A percentile compares a stretch with the other conserved stretches of the same genome.
phyloP scores from a whole-genome alignment of 2,797 vertebrate species.

The Eulemur mongoz region DNA sequence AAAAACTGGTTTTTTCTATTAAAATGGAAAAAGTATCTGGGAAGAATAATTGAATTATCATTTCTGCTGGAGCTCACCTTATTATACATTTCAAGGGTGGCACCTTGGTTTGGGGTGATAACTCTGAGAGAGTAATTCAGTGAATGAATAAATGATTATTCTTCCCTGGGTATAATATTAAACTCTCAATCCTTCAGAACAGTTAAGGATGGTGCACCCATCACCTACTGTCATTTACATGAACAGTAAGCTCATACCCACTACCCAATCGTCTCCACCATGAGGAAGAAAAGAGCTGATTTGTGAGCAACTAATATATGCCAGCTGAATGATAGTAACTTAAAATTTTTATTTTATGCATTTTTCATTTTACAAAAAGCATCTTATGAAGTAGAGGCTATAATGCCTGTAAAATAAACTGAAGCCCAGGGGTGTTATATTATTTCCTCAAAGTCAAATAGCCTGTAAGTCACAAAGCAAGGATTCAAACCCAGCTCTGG shows the following conservation, averaged over 20 bases:
- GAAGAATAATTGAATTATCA: not conserved
- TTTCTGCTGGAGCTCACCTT: not conserved
- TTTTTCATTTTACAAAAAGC: not conserved
- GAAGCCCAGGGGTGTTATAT: not conserved
- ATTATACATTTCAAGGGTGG: not conserved
- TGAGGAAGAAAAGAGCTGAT: not conserved
- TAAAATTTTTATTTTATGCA: not conserved
- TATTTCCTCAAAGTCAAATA: not conserved
- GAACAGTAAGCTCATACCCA: not conserved
- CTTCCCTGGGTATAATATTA: not conserved
- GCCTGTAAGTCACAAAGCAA: not conserved
- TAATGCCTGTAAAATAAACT: not conserved
- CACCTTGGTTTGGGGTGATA: not conserved
- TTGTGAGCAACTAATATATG: not conserved
- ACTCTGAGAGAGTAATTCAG: not conserved
- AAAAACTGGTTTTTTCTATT: not conserved
- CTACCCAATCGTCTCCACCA: no score
- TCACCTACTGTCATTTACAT: no score
- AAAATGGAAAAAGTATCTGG: not conserved
- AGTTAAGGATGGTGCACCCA: not conserved
- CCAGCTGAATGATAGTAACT: not conserved
- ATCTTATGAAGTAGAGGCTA: not conserved
- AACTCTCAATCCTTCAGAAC: not conserved
- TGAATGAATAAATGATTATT: not conserved
- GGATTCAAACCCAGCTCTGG: not conserved